These are phyloP conservation scores for Sterna hirundo DNA, from an alignment of 2,113 vertebrate genomes.

Conservation along the genomic window DNA sequence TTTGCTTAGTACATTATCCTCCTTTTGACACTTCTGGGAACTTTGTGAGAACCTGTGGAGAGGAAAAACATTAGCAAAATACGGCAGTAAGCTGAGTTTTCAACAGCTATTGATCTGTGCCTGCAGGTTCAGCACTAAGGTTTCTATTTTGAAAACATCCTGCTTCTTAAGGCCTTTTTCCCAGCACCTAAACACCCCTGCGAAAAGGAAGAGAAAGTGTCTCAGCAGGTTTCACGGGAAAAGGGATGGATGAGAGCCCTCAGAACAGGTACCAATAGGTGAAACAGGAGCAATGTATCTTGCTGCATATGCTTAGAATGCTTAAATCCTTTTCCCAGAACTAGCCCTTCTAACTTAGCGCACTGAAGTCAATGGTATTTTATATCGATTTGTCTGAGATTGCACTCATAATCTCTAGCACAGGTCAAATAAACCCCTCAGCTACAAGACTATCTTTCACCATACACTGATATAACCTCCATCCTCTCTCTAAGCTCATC, in stretches of 20 bases:
- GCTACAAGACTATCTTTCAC: not conserved
- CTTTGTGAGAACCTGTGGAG: not conserved
- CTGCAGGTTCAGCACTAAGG: not conserved
- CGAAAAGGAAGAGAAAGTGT: not conserved
- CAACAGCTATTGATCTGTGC: constrained; percentile 9
- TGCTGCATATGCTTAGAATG: not conserved
- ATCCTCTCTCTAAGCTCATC: not conserved
- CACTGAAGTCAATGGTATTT: not conserved
- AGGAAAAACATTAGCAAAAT: not conserved
- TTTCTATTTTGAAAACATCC: constrained; percentile 10
- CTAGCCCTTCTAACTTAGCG: not conserved
- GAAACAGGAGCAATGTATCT: not conserved
- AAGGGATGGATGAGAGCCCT: not conserved
- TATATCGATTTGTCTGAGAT: not conserved
- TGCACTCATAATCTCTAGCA: not conserved
- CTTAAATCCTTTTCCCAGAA: not conserved
- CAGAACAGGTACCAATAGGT: not conserved
- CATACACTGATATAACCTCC: not conserved
- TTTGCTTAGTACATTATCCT: not conserved
- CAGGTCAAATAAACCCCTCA: not conserved
- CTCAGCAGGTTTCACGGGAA: not conserved
- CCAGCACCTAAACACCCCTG: not conserved
- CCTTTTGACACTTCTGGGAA: not conserved
- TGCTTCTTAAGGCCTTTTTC: not conserved
- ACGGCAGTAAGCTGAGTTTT: not conserved